Evolutionary conservation across 2,888 invertebrate genomes (phyloP).

Genomic region (Chrysolina oricalcia): DNA sequence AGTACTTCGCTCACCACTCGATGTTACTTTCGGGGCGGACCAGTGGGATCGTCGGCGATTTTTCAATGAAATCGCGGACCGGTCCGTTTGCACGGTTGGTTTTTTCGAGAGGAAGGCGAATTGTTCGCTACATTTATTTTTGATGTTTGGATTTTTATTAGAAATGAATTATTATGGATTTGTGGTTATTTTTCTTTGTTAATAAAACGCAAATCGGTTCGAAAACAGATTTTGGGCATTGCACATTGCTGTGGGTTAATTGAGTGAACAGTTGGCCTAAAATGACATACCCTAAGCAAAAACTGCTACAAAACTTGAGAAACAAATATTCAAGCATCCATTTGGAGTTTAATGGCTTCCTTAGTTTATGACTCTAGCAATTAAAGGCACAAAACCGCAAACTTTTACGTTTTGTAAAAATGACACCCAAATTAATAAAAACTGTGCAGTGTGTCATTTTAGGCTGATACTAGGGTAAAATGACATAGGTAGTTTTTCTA

Average conservation of each 20-base stretch:
- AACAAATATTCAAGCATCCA: too few relatives aligned
- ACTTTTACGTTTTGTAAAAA: too few relatives aligned
- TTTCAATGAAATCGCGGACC: constrained; percentile 1
- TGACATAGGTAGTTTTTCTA: too few relatives aligned
- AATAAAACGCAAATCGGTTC: constrained; percentile 16
- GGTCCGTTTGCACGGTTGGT: constrained; percentile 6
- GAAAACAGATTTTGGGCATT: background rate
- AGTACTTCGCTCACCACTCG: constrained; percentile 28
- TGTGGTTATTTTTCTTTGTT: constrained; percentile 44
- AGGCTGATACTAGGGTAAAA: too few relatives aligned
- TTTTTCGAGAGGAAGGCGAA: constrained; percentile 30
- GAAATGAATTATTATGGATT: constrained; percentile 37
- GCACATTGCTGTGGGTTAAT: background rate
- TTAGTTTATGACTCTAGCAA: too few relatives aligned
- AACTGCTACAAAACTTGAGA: too few relatives aligned
- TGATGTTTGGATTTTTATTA: constrained; percentile 39
- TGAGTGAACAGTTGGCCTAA: background rate
- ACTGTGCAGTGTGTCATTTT: too few relatives aligned
- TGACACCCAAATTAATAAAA: too few relatives aligned
- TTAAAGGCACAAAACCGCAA: too few relatives aligned
- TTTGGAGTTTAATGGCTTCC: too few relatives aligned
- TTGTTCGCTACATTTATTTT: constrained; percentile 50
- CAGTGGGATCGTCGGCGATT: constrained; percentile 16
- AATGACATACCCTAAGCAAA: too few relatives aligned
- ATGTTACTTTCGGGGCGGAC: constrained; percentile 24